phyloP scores from a whole-genome alignment of 2,888 invertebrate species.

The Epistrophe eligans region DNA sequence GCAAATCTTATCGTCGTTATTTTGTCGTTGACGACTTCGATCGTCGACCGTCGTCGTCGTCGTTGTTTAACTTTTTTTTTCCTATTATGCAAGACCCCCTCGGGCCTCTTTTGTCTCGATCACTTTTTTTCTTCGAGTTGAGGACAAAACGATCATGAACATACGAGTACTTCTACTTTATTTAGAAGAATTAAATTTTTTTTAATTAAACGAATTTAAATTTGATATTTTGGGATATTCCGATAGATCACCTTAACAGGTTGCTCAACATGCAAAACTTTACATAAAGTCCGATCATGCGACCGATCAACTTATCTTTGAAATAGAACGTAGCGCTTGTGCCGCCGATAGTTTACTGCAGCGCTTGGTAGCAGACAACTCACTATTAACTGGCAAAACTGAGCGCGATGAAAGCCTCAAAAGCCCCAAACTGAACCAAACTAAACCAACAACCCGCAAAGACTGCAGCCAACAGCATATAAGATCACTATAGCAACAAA shows the following conservation, averaged over 20 bases:
- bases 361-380: slow-evolving; percentile 78
- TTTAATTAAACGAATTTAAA: slow-evolving; percentile 54
- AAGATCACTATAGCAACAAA: slow-evolving; percentile 44
- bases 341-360: slow-evolving; percentile 79
- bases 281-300: slow-evolving; percentile 45
- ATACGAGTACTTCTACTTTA: slow-evolving; percentile 24
- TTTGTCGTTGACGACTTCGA: slow-evolving; percentile 35
- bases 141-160: slow-evolving; percentile 41
- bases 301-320: slow-evolving; percentile 51
- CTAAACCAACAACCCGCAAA: slow-evolving; percentile 47
- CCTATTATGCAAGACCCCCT: slow-evolving; percentile 68
- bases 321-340: slow-evolving; percentile 78
- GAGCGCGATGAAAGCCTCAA: slow-evolving; percentile 45
- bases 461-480: slow-evolving; percentile 40
- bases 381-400: slow-evolving; percentile 77
- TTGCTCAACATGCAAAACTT: slow-evolving; percentile 40
- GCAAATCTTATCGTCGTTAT: slow-evolving; percentile 43
- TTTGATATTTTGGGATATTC: slow-evolving; percentile 43
- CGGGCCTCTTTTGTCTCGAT: slow-evolving; percentile 36
- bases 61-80: slow-evolving; percentile 42
- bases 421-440: slow-evolving; percentile 38
- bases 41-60: slow-evolving; percentile 13
- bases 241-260: slow-evolving; percentile 48
- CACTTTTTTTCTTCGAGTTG: slow-evolving; percentile 16
- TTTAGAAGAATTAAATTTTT: slow-evolving; percentile 42